phyloP scores from a whole-genome alignment of 2,888 invertebrate species.

The Acleris emargana region DNA sequence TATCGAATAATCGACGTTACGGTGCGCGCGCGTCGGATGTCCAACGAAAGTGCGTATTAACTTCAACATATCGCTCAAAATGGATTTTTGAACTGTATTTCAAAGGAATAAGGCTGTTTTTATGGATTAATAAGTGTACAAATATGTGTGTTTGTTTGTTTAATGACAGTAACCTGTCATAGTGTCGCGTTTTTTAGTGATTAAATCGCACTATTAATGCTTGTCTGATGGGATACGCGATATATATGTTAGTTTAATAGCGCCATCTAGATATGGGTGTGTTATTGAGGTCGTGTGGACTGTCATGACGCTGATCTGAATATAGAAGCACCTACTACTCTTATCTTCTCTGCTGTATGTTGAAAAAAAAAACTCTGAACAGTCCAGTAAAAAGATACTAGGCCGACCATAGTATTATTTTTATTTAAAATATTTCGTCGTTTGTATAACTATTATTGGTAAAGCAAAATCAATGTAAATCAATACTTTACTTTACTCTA shows the following conservation, averaged over 20 bases:
- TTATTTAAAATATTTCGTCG: too few relatives aligned
- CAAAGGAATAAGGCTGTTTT: conserved; percentile 13
- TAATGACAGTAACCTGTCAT: conserved; percentile 79
- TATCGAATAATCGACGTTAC: conserved; percentile 80
- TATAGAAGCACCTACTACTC: too few relatives aligned
- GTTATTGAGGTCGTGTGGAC: conserved; percentile 12
- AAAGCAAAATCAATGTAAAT: too few relatives aligned
- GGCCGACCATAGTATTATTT: too few relatives aligned
- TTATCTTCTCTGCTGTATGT: too few relatives aligned
- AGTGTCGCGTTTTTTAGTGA: conserved; percentile 70
- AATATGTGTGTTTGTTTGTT: conserved; percentile 53
- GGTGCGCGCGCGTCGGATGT: conserved; percentile 79
- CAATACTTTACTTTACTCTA: too few relatives aligned
- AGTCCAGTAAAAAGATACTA: too few relatives aligned
- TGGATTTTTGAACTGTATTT: conserved; percentile 40
- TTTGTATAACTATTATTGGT: too few relatives aligned
- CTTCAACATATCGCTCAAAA: background rate
- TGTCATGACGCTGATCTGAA: conserved; percentile 10
- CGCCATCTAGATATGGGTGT: conserved; percentile 17
- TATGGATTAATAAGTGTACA: conserved; percentile 3
- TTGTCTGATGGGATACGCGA: conserved; percentile 67
- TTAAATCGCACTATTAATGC: conserved; percentile 70
- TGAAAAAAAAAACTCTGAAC: too few relatives aligned
- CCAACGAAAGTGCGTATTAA: conserved; percentile 58
- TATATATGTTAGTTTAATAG: conserved; percentile 47